phyloP scores from a whole-genome alignment of 1,140 invertebrate genomes.

The Pteromalus puparum region DNA sequence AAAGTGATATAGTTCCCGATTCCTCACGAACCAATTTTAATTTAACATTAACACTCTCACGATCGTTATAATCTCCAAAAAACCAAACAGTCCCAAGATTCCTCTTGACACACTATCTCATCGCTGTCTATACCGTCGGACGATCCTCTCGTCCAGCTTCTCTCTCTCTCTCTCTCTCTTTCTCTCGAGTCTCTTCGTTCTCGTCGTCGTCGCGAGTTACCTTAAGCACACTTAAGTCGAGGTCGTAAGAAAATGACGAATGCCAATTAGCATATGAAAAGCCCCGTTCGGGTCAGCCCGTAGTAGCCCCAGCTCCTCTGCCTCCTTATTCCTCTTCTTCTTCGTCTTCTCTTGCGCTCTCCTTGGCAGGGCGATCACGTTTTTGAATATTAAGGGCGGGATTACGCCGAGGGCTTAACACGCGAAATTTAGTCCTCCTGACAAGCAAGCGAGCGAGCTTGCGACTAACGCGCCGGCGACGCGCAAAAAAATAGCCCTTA shows the following conservation, averaged over 20 bases:
- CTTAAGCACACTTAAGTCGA: constrained; percentile 73
- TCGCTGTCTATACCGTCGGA: background rate
- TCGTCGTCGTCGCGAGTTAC: constrained; percentile 57
- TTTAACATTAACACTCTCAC: no score
- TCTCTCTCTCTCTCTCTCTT: background rate
- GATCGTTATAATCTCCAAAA: background rate
- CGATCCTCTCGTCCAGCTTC: background rate
- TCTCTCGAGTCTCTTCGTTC: background rate
- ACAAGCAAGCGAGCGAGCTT: background rate
- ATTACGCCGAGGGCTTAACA: constrained; percentile 74
- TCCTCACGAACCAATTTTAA: background rate
- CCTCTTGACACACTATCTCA: no score
- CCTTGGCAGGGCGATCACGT: constrained; percentile 75
- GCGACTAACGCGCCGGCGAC: constrained; percentile 37
- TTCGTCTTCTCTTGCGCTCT: background rate
- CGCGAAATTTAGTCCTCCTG: constrained; percentile 72
- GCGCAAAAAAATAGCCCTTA: constrained; percentile 71
- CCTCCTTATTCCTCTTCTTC: background rate
- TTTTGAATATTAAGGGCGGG: constrained; percentile 77
- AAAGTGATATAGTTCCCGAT: no score
- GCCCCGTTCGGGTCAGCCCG: constrained; percentile 61
- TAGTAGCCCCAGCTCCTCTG: constrained; percentile 16
- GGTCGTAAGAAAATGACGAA: constrained; percentile 75
- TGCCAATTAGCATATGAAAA: constrained; percentile 77
- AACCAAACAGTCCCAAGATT: background rate